phyloP scores from a whole-genome alignment of 1,140 invertebrate genomes.

The Calephelis nemesis region DNA sequence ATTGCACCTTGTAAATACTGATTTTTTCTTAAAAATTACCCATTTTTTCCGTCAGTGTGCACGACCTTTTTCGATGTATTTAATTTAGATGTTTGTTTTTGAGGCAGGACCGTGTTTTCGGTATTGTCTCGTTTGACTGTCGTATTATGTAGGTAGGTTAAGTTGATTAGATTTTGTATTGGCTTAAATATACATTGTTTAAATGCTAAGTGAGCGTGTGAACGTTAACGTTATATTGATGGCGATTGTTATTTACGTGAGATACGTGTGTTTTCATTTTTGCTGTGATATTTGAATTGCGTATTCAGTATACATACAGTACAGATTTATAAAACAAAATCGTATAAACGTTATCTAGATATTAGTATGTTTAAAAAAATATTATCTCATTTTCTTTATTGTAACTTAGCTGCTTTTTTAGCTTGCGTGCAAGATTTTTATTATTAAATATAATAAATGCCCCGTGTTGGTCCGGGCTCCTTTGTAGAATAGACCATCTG shows the following conservation, averaged over 20 bases:
- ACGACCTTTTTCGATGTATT: constrained; percentile 55
- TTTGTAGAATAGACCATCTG: no score
- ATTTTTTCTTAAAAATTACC: background rate
- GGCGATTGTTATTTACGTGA: constrained; percentile 24
- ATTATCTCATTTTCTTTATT: no score
- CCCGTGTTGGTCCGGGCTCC: no score
- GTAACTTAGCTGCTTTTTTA: no score
- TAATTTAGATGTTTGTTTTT: constrained; percentile 20
- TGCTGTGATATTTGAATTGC: constrained; percentile 22
- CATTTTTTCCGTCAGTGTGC: constrained; percentile 33
- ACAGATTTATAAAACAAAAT: no score
- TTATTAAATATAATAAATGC: no score
- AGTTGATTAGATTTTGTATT: constrained; percentile 68
- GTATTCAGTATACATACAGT: background rate
- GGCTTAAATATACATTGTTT: constrained; percentile 53
- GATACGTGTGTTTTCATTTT: constrained; percentile 21
- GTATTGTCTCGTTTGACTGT: constrained; percentile 40
- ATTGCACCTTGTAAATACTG: constrained; percentile 39
- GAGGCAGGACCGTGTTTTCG: background rate
- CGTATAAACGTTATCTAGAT: no score
- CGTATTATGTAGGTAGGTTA: constrained; percentile 54
- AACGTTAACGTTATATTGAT: constrained; percentile 23
- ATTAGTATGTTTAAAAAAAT: no score
- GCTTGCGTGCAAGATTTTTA: no score
- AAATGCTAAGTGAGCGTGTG: constrained; percentile 13